Evolutionary conservation across 2,888 invertebrate genomes (phyloP).

Genomic region (Galeopsomyia nigrocyanea): DNA sequence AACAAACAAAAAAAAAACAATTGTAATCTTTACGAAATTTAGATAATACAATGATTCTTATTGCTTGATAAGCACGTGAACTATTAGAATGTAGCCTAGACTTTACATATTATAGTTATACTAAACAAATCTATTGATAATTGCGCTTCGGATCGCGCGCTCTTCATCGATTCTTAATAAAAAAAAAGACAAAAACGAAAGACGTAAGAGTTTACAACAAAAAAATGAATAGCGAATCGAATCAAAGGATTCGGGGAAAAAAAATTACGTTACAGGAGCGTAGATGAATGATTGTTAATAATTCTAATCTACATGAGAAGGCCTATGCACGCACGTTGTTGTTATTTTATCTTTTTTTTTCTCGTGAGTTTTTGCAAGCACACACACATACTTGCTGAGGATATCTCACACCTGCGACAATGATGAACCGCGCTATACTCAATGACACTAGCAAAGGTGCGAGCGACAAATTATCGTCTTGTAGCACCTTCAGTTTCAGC

Average conservation of each 20-base stretch:
- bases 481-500: conserved; percentile 27
- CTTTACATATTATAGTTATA: conserved; percentile 35
- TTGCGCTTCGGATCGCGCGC: conserved; percentile 33
- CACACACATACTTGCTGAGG: conserved; percentile 18
- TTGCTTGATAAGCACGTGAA: conserved; percentile 42
- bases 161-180: conserved; percentile 22
- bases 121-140: conserved; percentile 24
- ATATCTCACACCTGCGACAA: conserved; percentile 15
- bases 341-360: conserved; percentile 35
- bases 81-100: conserved; percentile 42
- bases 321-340: conserved; percentile 42
- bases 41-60: conserved; percentile 41
- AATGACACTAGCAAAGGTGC: conserved; percentile 21
- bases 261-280: conserved; percentile 1
- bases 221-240: conserved; percentile 7
- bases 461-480: conserved; percentile 19
- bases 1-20: conserved; percentile 29
- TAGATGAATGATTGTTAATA: conserved; percentile 27
- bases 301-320: conserved; percentile 34
- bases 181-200: conserved; percentile 3
- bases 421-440: conserved; percentile 27
- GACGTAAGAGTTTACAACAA: too few species aligned
- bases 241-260: conserved; percentile 31
- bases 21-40: conserved; percentile 33
- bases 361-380: conserved; percentile 26